Percentiles rank a stretch among this genome's conserved stretches.
phyloP scores from a whole-genome alignment of 64 coral and sea anemone species.

The Stichodactyla mertensii region DNA sequence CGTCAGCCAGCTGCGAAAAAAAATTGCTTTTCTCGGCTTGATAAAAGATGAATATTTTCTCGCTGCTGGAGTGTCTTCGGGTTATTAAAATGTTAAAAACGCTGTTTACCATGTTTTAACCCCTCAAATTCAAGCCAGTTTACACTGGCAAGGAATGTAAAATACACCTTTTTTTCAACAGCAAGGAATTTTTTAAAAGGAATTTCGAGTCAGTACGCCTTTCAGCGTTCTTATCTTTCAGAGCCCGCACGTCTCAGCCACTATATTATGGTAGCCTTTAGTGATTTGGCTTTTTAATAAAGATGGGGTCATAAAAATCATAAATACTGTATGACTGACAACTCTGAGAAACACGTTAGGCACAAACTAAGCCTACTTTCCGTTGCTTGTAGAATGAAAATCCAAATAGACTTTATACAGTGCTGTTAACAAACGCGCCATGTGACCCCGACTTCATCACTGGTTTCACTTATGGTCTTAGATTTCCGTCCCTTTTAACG shows the following conservation, averaged over 20 bases:
- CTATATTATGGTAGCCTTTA: not conserved
- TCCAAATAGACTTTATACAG: not conserved
- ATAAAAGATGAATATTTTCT: not conserved
- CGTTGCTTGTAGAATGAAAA: not conserved
- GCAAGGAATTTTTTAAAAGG: no score
- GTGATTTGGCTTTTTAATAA: not conserved
- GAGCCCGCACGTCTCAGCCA: no score
- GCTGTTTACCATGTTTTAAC: not conserved
- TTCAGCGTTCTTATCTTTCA: not conserved
- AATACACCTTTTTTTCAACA: no score
- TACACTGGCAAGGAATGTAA: not conserved
- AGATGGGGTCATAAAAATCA: not conserved
- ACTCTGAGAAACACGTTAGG: not conserved
- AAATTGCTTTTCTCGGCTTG: not conserved
- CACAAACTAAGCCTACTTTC: not conserved
- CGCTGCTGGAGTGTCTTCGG: not conserved
- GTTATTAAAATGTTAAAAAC: not conserved
- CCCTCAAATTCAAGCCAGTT: not conserved
- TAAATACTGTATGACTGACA: not conserved
- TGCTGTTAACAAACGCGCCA: not conserved
- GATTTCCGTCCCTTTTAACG: not conserved
- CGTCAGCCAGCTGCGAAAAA: not conserved
- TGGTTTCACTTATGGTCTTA: not conserved
- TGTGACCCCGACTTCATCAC: not conserved
- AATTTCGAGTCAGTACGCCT: no score